Percentiles rank a stretch among this genome's conserved stretches.
Evolutionary conservation across 2,888 invertebrate genomes (phyloP).

Genomic region (Tromatobia lineatoria): DNA sequence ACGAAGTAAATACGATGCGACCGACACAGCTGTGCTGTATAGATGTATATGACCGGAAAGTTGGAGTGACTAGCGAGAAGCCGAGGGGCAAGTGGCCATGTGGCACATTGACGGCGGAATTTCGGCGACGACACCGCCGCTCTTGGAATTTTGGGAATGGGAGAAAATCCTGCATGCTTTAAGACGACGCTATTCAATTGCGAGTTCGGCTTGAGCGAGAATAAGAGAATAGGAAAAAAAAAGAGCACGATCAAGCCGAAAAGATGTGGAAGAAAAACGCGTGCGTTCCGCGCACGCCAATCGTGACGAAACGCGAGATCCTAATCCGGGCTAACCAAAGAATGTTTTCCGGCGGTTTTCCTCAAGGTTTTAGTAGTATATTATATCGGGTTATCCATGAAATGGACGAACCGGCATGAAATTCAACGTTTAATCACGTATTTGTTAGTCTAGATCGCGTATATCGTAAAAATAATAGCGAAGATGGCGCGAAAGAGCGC

Average conservation of each 20-base stretch:
- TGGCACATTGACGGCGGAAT: conserved; percentile 67
- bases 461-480: conserved; percentile 77
- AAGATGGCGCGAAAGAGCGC: conserved; percentile 87
- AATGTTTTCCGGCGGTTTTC: conserved; percentile 58
- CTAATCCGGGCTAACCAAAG: conserved; percentile 74
- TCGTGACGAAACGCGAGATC: conserved; percentile 43
- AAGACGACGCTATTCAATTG: too few species aligned
- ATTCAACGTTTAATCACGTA: conserved; percentile 17
- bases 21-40: conserved; percentile 35
- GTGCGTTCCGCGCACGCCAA: conserved; percentile 55
- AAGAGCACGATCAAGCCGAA: conserved; percentile 8
- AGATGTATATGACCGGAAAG: conserved; percentile 49
- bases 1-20: background rate
- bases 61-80: conserved; percentile 51
- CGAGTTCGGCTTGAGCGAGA: background rate
- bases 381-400: background rate
- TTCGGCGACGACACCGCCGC: conserved; percentile 1
- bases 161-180: background rate
- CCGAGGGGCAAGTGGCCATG: conserved; percentile 70
- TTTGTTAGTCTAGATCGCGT: conserved; percentile 20
- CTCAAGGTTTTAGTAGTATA: too few species aligned
- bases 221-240: conserved; percentile 15
- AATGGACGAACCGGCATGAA: conserved; percentile 38
- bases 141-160: background rate
- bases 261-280: conserved; percentile 42